Conservation (phyloP, 2,797 vertebrate genomes). For the Acipenser transmontanus region DNA sequence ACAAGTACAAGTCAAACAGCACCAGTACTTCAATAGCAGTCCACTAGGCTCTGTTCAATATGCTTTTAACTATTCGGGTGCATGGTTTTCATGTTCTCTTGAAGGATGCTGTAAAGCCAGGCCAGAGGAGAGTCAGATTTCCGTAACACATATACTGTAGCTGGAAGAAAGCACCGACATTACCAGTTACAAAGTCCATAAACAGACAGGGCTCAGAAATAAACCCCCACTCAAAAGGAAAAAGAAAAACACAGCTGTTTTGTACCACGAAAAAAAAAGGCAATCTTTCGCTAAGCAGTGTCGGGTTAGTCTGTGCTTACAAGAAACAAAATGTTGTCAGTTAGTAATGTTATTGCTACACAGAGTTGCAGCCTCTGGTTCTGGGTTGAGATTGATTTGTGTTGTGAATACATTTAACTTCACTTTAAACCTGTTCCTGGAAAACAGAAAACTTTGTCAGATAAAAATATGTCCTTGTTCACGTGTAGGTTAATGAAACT, state of each 20-base stretch:
- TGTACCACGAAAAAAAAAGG: conserved; percentile 3
- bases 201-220: background rate
- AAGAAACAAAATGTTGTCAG: background rate
- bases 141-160: conserved; percentile 5
- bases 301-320: background rate
- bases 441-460: no score
- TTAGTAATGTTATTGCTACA: no score
- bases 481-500: no score
- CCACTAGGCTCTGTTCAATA: conserved; percentile 6
- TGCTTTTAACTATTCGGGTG: conserved; percentile 12
- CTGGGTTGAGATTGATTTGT: no score
- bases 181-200: conserved; percentile 1
- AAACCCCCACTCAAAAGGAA: background rate
- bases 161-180: background rate
- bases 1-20: conserved; percentile 9
- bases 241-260: conserved; percentile 18
- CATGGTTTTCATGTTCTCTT: conserved; percentile 20
- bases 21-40: background rate
- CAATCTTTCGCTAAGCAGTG: conserved; percentile 11
- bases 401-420: no score
- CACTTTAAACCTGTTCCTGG: no score
- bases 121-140: conserved; percentile 12
- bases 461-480: no score
- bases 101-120: conserved; percentile 24
- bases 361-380: no score